Percentiles rank a stretch among this genome's conserved stretches.
Evolutionary conservation across 1,140 invertebrate species (phyloP).

Genomic region (Cotesia glomerata): DNA sequence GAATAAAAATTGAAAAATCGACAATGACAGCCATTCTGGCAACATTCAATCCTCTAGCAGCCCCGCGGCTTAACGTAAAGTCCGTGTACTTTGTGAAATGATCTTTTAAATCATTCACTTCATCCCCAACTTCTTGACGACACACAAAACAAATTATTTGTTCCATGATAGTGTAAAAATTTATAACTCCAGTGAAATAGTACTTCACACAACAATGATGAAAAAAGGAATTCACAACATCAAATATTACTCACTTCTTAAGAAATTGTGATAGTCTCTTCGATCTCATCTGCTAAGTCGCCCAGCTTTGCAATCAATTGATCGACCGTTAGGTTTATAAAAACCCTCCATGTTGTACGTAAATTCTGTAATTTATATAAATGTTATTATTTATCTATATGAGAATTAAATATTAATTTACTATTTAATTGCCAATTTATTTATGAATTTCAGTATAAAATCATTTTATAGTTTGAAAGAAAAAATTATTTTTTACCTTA

Average conservation of each 20-base stretch:
- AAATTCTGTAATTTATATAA: too few relatives aligned
- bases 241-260: not conserved
- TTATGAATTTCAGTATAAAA: too few relatives aligned
- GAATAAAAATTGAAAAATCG: not conserved
- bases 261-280: not conserved
- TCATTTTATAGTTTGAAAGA: too few relatives aligned
- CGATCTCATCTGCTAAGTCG: not conserved
- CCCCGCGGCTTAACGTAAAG: slow-evolving; percentile 7
- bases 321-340: too few relatives aligned
- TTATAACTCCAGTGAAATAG: not conserved
- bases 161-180: not conserved
- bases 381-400: too few relatives aligned
- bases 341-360: too few relatives aligned
- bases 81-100: slow-evolving; percentile 10
- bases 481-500: too few relatives aligned
- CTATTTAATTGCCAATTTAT: too few relatives aligned
- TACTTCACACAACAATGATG: not conserved
- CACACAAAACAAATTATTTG: slow-evolving; percentile 17
- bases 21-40: not conserved
- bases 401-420: too few relatives aligned
- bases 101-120: not conserved
- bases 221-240: not conserved
- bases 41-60: slow-evolving; percentile 5
- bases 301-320: too few relatives aligned
- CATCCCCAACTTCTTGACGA: not conserved